Conservation (phyloP, 2,797 vertebrate genomes). For the Erpetoichthys calabaricus region DNA sequence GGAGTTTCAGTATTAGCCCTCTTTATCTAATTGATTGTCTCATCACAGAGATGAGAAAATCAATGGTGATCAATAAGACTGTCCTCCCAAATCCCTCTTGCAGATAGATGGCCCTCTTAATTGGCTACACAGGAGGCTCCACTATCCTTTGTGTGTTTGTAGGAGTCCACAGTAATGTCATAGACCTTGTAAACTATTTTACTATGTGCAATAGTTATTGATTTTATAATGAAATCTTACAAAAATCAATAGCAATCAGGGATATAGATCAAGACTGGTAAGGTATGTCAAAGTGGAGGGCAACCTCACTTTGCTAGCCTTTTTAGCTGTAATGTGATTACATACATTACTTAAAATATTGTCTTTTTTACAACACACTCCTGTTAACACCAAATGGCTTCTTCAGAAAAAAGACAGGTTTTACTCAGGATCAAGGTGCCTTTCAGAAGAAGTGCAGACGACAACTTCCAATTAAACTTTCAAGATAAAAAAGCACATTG, state of each 20-base stretch:
- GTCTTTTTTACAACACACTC: constrained; percentile 12
- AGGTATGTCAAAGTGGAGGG: constrained; percentile 49
- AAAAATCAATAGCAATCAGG: constrained; percentile 69
- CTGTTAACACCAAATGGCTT: background rate
- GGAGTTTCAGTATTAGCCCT: constrained; percentile 67
- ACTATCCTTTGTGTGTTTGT: constrained; percentile 46
- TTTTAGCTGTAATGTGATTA: constrained; percentile 56
- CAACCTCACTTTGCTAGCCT: constrained; percentile 42
- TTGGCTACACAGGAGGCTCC: constrained; percentile 56
- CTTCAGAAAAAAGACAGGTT: background rate
- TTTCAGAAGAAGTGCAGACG: background rate
- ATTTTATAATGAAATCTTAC: constrained; percentile 74
- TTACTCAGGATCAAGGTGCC: background rate
- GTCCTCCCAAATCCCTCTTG: constrained; percentile 28
- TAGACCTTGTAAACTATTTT: constrained; percentile 59
- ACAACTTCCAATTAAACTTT: no score
- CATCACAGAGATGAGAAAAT: constrained; percentile 65
- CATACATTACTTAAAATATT: constrained; percentile 20
- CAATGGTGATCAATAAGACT: constrained; percentile 61
- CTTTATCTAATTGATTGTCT: constrained; percentile 69
- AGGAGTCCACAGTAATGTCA: constrained; percentile 51
- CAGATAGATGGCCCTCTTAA: constrained; percentile 63
- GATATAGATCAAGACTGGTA: constrained; percentile 59
- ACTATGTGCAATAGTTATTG: constrained; percentile 52
- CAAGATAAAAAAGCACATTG: no score